phyloP scores from a whole-genome alignment of 2,113 vertebrate genomes.

The Tachycineta bicolor region DNA sequence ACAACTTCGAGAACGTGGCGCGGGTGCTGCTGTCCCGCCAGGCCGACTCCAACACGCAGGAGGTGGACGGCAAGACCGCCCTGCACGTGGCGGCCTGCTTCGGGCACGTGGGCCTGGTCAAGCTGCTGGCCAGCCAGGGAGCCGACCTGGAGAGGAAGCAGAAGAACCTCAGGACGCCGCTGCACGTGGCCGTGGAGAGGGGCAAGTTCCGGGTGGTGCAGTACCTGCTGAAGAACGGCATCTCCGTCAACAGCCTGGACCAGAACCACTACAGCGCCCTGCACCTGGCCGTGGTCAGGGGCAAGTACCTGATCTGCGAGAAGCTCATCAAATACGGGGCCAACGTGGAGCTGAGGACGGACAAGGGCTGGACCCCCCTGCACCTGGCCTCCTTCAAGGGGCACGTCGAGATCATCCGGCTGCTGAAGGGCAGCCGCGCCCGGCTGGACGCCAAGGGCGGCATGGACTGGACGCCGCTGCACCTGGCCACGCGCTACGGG shows the following conservation, averaged over 20 bases:
- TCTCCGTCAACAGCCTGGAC: slow-evolving; percentile 61
- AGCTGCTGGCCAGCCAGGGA: slow-evolving; percentile 80
- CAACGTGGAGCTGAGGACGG: slow-evolving; percentile 69
- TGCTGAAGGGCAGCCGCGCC: slow-evolving; percentile 72
- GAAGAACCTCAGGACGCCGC: slow-evolving; percentile 70
- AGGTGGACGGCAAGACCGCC: slow-evolving; percentile 73
- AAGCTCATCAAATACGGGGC: slow-evolving; percentile 77
- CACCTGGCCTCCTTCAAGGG: slow-evolving; percentile 84
- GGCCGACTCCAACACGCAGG: slow-evolving; percentile 63
- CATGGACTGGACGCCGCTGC: slow-evolving; percentile 82
- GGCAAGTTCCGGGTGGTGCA: slow-evolving; percentile 85
- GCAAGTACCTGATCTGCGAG: slow-evolving; percentile 83
- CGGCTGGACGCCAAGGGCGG: slow-evolving; percentile 70
- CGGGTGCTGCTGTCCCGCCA: slow-evolving; percentile 80
- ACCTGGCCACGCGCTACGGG: slow-evolving; percentile 79
- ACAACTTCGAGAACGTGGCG: slow-evolving; percentile 84
- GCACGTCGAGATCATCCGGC: slow-evolving; percentile 73
- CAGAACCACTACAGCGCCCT: slow-evolving; percentile 76
- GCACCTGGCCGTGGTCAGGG: slow-evolving; percentile 78
- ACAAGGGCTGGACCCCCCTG: slow-evolving; percentile 83
- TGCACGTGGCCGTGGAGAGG: slow-evolving; percentile 81
- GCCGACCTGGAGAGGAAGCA: slow-evolving; percentile 77
- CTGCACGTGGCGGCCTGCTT: slow-evolving; percentile 83
- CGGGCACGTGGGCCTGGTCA: slow-evolving; percentile 79
- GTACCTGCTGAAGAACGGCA: slow-evolving; percentile 75